Evolutionary conservation across 1,140 invertebrate genomes (phyloP).

Genomic region (Streblospio benedicti): DNA sequence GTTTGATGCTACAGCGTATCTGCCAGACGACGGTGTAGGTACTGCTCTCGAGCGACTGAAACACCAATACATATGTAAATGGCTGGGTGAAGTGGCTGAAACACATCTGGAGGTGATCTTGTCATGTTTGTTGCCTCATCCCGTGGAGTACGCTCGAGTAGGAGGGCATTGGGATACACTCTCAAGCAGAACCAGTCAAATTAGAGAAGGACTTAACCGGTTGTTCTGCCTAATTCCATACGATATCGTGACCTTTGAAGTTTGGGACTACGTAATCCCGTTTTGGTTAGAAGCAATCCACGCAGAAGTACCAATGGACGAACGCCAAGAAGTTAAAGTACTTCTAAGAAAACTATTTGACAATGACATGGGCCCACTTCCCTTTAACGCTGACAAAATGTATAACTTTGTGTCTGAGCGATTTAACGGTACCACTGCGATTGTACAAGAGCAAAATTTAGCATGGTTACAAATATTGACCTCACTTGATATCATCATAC

Average conservation of each 20-base stretch:
- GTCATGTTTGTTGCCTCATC: conserved; percentile 74
- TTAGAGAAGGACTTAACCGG: conserved; percentile 72
- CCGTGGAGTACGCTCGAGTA: conserved; percentile 79
- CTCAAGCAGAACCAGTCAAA: conserved; percentile 78
- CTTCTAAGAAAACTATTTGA: conserved; percentile 93
- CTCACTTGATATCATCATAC: conserved; percentile 41
- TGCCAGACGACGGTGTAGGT: conserved; percentile 62
- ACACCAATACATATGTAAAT: conserved; percentile 71
- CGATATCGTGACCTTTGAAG: conserved; percentile 87
- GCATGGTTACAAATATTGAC: conserved; percentile 70
- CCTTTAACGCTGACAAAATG: conserved; percentile 86
- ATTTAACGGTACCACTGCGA: conserved; percentile 73
- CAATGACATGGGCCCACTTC: conserved; percentile 86
- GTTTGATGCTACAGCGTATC: conserved; percentile 95
- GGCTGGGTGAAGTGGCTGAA: conserved; percentile 76
- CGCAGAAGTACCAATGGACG: conserved; percentile 85
- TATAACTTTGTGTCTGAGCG: conserved; percentile 86
- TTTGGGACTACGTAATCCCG: conserved; percentile 97
- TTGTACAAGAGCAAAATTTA: conserved; percentile 85
- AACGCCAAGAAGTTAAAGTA: conserved; percentile 81
- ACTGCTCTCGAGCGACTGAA: conserved; percentile 48
- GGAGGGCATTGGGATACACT: conserved; percentile 92
- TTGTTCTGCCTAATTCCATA: conserved; percentile 94
- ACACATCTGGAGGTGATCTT: conserved; percentile 81
- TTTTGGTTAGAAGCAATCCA: conserved; percentile 97